Evolutionary conservation across 92 coral and sea anemone species (phyloP), one percentile per base, ranked within the genome.

Genomic region (Plumapathes pennacea): DNA sequence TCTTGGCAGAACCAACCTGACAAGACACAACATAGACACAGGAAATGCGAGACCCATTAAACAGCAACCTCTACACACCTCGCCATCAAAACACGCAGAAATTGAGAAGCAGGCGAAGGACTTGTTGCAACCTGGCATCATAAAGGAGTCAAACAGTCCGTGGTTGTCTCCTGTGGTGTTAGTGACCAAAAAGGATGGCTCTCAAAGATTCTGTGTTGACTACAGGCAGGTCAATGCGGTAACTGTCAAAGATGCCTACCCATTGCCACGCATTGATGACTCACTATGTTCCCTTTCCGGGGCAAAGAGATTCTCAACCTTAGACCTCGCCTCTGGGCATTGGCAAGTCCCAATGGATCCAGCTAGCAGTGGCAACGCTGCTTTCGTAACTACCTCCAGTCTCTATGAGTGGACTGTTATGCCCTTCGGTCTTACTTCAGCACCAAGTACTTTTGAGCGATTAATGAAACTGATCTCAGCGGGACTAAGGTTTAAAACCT

Each of bases 341-440:
- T 64, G 74, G 74, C 66, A 74, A 17, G 74, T 74, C 1, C 55
- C 81, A 4, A 42, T 64, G 65, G 66, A 74, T 18, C 43, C 46
- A 15, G 49, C 19, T 3, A 64, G 48, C 8, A 51, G 45, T 26
- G 51, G 14, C 28, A 51, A 72, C 18, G 60, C 72, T 2, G 80
- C 72, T 3, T 49, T 72, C 17, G 30, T 26, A 5, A 74, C 81
- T 7, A 18, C 81, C 1, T 38, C 45, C 0, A 67, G 73, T 9
- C 37, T 74, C 12, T 64, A 43, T 24, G 67, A 74, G 11, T 74
- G 67, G 67, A 64, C 29, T 3, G 49, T 42, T 7, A 66, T 76
- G 76, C 76, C 83, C 4, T 66, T 57, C 11, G 59, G 67, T 5
- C 67, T 69, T 3, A 32, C 57, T 1, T 45, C 48, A 12, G 27